Evolutionary conservation across 2,888 invertebrate genomes (phyloP).

Genomic region (Mactromeris polynyma): DNA sequence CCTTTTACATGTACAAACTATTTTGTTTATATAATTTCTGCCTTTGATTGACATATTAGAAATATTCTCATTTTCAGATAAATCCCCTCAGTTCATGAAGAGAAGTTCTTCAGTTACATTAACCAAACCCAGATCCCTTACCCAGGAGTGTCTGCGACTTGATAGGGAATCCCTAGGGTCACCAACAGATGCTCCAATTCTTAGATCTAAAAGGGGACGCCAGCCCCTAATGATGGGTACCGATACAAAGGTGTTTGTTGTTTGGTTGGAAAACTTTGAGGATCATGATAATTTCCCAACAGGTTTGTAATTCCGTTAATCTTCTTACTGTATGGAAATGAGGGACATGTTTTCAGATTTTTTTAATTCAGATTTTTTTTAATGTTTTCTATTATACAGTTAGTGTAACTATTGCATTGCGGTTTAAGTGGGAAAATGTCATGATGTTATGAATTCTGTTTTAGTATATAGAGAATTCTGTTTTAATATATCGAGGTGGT

Average conservation of each 20-base stretch:
- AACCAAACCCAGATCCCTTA: constrained; percentile 84
- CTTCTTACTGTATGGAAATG: too few species aligned
- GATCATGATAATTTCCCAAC: constrained; percentile 96
- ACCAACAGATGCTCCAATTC: constrained; percentile 75
- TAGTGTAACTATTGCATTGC: too few species aligned
- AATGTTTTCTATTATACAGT: too few species aligned
- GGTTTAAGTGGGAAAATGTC: too few species aligned
- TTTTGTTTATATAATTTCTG: too few species aligned
- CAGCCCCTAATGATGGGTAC: constrained; percentile 81
- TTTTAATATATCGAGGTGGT: too few species aligned
- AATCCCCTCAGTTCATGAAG: constrained; percentile 71
- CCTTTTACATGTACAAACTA: too few species aligned
- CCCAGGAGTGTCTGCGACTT: constrained; percentile 79
- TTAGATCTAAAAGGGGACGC: constrained; percentile 75
- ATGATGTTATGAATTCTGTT: too few species aligned
- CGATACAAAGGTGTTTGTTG: constrained; percentile 90
- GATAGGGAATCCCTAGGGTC: constrained; percentile 79
- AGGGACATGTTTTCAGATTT: too few species aligned
- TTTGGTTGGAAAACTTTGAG: constrained; percentile 98
- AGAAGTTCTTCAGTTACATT: constrained; percentile 61
- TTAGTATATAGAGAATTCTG: too few species aligned
- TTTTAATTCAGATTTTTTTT: too few species aligned
- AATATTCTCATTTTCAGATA: constrained; percentile 61
- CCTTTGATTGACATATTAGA: too few species aligned
- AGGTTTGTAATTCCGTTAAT: constrained; percentile 89